Base-by-base conservation (phyloP, 2,113 vertebrate species). In the Prolemur simus region DNA sequence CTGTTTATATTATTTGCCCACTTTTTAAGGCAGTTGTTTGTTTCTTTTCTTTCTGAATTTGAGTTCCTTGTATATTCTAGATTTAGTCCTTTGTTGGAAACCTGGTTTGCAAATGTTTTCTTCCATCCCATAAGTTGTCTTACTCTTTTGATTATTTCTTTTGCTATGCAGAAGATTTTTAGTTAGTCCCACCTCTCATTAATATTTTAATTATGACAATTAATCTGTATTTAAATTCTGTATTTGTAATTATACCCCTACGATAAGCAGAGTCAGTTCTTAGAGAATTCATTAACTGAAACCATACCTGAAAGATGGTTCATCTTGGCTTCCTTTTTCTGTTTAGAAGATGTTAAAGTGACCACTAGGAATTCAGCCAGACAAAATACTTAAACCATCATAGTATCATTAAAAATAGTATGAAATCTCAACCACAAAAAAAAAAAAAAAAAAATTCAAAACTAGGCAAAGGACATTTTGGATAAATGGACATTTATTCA, bases 201-300 rank as follows among this genome's bases (percentile, higher is more conserved):
- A 92, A 71, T 91, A 74, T n/a, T 37, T 96, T 73, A 82, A 68
- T 94, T 63, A 74, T 12, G 64, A n/a, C 3, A n/a, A 5, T 69
- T 69, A 37, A 49, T 78, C 47, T 78, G 49, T 78, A 23, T 54
- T 78, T 54, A 92, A 74, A 89, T 82, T 97, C 54, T 94, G 6
- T 83, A 34, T 77, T 11, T 89, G 5, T 69, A 73, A 27, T 56
- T 92, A 56, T 82, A n/a, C 3, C 29, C 6, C 27, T 49, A 80
- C n/a, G 81, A 58, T 89, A 89, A 87, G 18, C 34, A 39, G 54
- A 76, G 45, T 77, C 11, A 66, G 8, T 92, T 91, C 2, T 76
- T 86, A 15, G 64, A 85, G 64, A 91, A 87, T 60, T 89, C 45
- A 25, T 76, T 68, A 74, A 21, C 39, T 68, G 18, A 96, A 97